These are phyloP conservation scores for Drosophila ochracea DNA, from an alignment of 2,888 invertebrate species.

Conservation along the genomic window DNA sequence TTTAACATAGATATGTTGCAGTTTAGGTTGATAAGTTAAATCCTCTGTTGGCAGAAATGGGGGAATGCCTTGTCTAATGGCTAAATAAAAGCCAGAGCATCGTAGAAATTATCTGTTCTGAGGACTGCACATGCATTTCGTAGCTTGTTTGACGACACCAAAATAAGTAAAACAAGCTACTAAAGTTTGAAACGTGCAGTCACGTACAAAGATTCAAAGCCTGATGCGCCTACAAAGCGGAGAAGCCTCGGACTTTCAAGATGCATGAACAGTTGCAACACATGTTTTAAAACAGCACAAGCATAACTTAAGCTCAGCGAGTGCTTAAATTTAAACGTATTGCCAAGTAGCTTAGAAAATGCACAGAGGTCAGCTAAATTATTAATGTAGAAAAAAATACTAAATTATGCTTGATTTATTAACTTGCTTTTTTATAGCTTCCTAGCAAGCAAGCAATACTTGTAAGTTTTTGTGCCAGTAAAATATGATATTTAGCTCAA, in stretches of 20 bases:
- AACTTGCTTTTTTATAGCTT: too few relatives aligned
- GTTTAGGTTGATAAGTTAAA: constrained; percentile 24
- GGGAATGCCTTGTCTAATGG: constrained; percentile 51
- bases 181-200: constrained; percentile 43
- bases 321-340: not conserved
- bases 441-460: too few relatives aligned
- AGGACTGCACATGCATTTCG: constrained; percentile 71
- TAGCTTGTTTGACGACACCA: constrained; percentile 65
- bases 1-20: constrained; percentile 53
- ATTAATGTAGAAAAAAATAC: not conserved
- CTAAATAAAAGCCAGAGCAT: constrained; percentile 37
- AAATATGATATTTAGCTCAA: too few relatives aligned
- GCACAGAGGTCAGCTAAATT: not conserved
- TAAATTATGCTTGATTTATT: too few relatives aligned
- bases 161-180: constrained; percentile 57
- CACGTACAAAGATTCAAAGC: constrained; percentile 66
- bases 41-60: constrained; percentile 2
- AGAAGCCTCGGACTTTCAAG: constrained; percentile 13
- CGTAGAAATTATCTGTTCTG: constrained; percentile 26
- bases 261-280: not conserved
- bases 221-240: constrained; percentile 57
- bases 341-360: not conserved
- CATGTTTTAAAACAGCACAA: not conserved
- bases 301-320: not conserved
- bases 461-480: too few relatives aligned